Conservation (phyloP, 1,140 invertebrate species). For the Drosophila paulistorum region DNA sequence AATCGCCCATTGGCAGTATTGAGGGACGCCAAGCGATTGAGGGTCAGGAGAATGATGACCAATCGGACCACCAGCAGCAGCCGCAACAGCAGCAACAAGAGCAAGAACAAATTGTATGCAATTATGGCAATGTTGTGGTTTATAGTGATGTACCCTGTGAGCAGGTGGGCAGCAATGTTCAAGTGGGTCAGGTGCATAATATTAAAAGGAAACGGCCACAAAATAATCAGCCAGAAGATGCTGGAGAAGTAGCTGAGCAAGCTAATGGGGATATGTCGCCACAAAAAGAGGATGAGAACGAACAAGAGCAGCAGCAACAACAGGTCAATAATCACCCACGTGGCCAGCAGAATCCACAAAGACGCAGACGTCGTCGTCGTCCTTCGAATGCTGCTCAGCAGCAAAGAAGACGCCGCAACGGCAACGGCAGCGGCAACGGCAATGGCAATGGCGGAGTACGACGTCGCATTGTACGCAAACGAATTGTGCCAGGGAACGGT, state of each 20-base stretch:
- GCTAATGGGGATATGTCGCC: not conserved
- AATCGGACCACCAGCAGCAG: not conserved
- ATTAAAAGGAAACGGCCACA: slow-evolving; percentile 1
- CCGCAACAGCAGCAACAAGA: not conserved
- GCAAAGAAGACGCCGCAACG: slow-evolving; percentile 32
- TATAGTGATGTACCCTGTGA: slow-evolving; percentile 80
- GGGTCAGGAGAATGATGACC: not conserved
- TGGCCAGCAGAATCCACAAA: slow-evolving; percentile 31
- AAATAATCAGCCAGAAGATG: not conserved
- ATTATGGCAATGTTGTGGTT: slow-evolving; percentile 74
- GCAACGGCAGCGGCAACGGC: slow-evolving; percentile 3
- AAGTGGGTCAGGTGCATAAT: slow-evolving; percentile 57
- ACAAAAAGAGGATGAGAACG: not conserved
- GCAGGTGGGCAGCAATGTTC: slow-evolving; percentile 61
- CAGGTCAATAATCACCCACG: slow-evolving; percentile 32
- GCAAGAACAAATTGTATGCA: slow-evolving; percentile 61
- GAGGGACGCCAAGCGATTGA: slow-evolving; percentile 60
- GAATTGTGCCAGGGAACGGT: slow-evolving; percentile 6
- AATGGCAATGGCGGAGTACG: slow-evolving; percentile 10
- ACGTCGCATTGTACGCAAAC: slow-evolving; percentile 9
- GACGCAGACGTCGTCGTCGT: slow-evolving; percentile 47
- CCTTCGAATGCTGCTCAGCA: slow-evolving; percentile 28
- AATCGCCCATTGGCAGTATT: slow-evolving; percentile 64
- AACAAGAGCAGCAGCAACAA: slow-evolving; percentile 7
- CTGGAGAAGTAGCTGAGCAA: slow-evolving; percentile 2